Base-by-base conservation (phyloP, 2,113 vertebrate species). In the Galbula dea region DNA sequence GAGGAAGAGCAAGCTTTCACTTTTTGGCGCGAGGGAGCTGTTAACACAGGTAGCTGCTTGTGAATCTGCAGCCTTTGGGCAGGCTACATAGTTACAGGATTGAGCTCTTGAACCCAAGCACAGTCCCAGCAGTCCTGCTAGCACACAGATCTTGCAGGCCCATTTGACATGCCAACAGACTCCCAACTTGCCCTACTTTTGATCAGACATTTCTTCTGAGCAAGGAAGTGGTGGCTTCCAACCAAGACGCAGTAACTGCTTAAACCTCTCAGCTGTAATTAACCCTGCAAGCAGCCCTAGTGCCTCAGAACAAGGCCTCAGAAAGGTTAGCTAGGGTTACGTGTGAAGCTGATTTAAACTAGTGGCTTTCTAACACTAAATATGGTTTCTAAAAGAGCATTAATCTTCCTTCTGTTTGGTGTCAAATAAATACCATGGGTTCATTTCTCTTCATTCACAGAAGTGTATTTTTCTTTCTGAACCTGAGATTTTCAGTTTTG, bases 31-130 rank as follows among this genome's bases (percentile, higher is more conserved):
- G 36, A 83, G 39, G 19, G 71, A 76, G 58, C 75, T 85, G 75
- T 48, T 76, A 65, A 34, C 29, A 4, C 9, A 57, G 78, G 30
- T n/a, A 63, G 52, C 66, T 72, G 78, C 83, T 65, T 52, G 71
- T 68, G 52, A 61, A 51, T 65, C 27, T 29, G 62, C 78, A 82
- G 74, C 55, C 65, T 43, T 39, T 18, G 74, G 78, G 69, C 2
- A 1, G 45, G 32, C 75, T 45, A 2, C 11, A 0, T 2, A 20
- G 20, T 46, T 71, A 21, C 1, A 17, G 67, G 19, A 5, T 8
- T 66, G 75, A 83, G 72, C 46, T 66, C 49, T 30, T 41, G 48
- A 69, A 79, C 45, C 36, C 45, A 22, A 16, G 18, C 23, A 79
- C 52, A 7, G 0, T 48, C 54, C 3, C 41, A 49, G 51, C 69